phyloP scores from a whole-genome alignment of 2,797 vertebrate species.

The Triplophysa yarkandensis region DNA sequence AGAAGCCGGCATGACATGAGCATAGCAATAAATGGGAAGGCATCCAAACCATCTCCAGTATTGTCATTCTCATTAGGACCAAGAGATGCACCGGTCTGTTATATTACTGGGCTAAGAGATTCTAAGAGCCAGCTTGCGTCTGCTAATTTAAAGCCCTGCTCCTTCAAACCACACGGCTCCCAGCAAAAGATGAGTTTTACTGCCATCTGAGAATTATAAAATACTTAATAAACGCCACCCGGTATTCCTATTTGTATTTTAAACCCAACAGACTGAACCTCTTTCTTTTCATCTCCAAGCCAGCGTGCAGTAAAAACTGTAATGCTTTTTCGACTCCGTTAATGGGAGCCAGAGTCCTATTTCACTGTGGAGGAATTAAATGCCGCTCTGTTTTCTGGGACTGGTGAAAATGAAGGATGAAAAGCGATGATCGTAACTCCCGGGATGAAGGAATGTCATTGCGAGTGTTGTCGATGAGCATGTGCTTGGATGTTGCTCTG shows the following conservation, averaged over 20 bases:
- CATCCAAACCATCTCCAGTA: constrained; percentile 45
- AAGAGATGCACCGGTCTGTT: constrained; percentile 46
- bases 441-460: constrained; percentile 26
- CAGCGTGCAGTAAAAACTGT: constrained; percentile 52
- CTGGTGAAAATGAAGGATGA: constrained; percentile 54
- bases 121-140: constrained; percentile 51
- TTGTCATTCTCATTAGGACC: constrained; percentile 54
- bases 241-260: constrained; percentile 52
- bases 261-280: constrained; percentile 45
- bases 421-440: constrained; percentile 47
- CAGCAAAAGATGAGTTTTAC: constrained; percentile 54
- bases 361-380: constrained; percentile 57
- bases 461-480: constrained; percentile 40
- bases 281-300: constrained; percentile 49
- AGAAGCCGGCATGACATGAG: neutral
- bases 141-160: constrained; percentile 56
- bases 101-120: constrained; percentile 60
- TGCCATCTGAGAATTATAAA: constrained; percentile 53
- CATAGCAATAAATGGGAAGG: constrained; percentile 19
- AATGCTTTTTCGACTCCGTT: constrained; percentile 51
- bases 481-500: constrained; percentile 43
- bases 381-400: constrained; percentile 45
- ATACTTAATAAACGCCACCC: constrained; percentile 55
- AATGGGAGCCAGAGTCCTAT: constrained; percentile 52
- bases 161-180: constrained; percentile 45